phyloP scores from a whole-genome alignment of 2,888 invertebrate species.

The Gryllus longicercus region DNA sequence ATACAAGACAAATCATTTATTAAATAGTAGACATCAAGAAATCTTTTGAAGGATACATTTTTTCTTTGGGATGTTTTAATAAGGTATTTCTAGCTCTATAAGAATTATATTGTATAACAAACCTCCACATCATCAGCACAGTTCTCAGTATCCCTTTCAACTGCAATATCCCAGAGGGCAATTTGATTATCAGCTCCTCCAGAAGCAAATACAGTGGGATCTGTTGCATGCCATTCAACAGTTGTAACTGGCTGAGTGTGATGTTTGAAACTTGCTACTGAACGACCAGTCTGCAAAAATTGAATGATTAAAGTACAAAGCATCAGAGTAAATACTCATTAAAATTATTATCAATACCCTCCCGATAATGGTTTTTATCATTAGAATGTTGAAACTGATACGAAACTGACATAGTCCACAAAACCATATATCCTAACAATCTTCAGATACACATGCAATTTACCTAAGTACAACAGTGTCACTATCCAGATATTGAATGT shows the following conservation, averaged over 20 bases:
- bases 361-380: too few relatives aligned
- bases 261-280: slow-evolving; percentile 92
- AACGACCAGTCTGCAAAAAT: slow-evolving; percentile 52
- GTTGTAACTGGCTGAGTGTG: slow-evolving; percentile 91
- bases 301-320: not conserved
- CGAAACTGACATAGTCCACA: too few relatives aligned
- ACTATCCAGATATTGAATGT: too few relatives aligned
- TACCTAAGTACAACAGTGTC: too few relatives aligned
- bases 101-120: slow-evolving; percentile 31
- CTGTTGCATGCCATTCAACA: slow-evolving; percentile 94
- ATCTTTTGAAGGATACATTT: too few relatives aligned
- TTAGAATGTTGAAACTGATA: too few relatives aligned
- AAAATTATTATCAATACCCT: not conserved
- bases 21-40: too few relatives aligned
- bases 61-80: too few relatives aligned
- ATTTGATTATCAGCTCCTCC: slow-evolving; percentile 93
- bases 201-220: slow-evolving; percentile 90
- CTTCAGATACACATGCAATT: too few relatives aligned
- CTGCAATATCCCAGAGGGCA: slow-evolving; percentile 93
- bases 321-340: not conserved
- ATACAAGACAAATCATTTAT: too few relatives aligned
- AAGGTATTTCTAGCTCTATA: too few relatives aligned
- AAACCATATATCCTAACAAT: too few relatives aligned
- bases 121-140: slow-evolving; percentile 53
- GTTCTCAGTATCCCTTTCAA: slow-evolving; percentile 71